phyloP scores from a whole-genome alignment of 2,797 vertebrate species.

The Chaunax sp. region DNA sequence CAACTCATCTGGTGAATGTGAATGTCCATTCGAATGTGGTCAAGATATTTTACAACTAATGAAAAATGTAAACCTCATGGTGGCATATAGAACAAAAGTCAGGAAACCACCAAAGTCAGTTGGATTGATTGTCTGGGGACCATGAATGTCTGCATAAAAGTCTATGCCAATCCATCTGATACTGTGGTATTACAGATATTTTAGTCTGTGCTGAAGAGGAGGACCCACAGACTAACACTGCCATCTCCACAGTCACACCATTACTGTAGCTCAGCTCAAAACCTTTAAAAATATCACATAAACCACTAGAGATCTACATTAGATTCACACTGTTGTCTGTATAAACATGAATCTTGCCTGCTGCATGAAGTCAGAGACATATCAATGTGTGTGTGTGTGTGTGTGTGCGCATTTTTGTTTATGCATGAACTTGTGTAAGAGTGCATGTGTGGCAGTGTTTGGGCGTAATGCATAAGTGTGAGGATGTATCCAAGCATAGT shows the following conservation, averaged over 20 bases:
- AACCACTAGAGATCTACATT: not conserved
- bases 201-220: too few species aligned
- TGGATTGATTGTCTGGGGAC: too few species aligned
- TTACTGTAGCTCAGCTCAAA: not conserved
- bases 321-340: not conserved
- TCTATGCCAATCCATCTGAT: too few species aligned
- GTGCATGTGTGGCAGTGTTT: not conserved
- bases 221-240: too few species aligned
- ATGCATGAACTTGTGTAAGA: constrained; percentile 6
- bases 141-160: too few species aligned
- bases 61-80: too few species aligned
- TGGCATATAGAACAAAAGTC: too few species aligned
- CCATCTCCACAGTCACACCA: too few species aligned
- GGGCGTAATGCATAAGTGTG: not conserved
- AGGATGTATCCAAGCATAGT: constrained; percentile 30
- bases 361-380: not conserved
- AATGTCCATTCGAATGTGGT: too few species aligned
- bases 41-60: too few species aligned
- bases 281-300: not conserved
- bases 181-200: not conserved
- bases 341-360: not conserved
- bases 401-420: constrained; percentile 5
- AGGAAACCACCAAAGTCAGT: too few species aligned
- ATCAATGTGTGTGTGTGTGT: not conserved
- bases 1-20: not conserved